Evolutionary conservation across 2,888 invertebrate species (phyloP), one percentile per base, ranked within the genome.

Genomic region (Hoplodrina ambigua): DNA sequence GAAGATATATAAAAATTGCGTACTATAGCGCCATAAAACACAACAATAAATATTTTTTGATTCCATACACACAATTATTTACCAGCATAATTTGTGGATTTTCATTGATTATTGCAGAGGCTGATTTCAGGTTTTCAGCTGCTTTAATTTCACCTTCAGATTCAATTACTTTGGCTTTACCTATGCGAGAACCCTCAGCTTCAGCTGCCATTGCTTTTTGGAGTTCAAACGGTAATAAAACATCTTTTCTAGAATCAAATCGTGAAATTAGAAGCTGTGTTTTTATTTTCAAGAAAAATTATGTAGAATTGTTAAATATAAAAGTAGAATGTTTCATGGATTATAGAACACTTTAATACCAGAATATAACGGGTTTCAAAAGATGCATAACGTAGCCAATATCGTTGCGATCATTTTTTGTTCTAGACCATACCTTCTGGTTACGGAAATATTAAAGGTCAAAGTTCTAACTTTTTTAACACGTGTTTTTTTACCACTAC

Each of bases 121-220:
- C 93, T 72, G 89, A 85, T 72, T 80, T 83, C 1, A 93, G 88
- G 73, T 89, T 89, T 79, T 92, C 90, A 0, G 92, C 92, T 6
- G 92, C 88, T 84, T 91, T 89, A 59, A 92, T 91, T 89, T 93
- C 92, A 20, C 92, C 92, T 83, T 91, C 86, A 0, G 92, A 89
- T 81, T 91, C 93, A 55, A 93, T 92, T 11, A 92, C 86, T 81
- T 91, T 93, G 6, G 92, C 92, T 87, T 90, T 92, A 20, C 89
- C 93, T 52, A 89, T 67, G 7, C 93, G 88, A n/a, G 89, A 90
- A 2, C 90, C 91, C 81, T 93, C 93, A 8, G 93, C 92, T 79
- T 93, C 93, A 11, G 92, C 90, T 11, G 93, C 92, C 91, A 93
- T 92, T 41, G 92, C 93, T 76, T 87, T 91, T 88, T 93, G 92